Evolutionary conservation across 2,888 invertebrate genomes (phyloP), one percentile per base, ranked within the genome.

Genomic region (Thera britannica): DNA sequence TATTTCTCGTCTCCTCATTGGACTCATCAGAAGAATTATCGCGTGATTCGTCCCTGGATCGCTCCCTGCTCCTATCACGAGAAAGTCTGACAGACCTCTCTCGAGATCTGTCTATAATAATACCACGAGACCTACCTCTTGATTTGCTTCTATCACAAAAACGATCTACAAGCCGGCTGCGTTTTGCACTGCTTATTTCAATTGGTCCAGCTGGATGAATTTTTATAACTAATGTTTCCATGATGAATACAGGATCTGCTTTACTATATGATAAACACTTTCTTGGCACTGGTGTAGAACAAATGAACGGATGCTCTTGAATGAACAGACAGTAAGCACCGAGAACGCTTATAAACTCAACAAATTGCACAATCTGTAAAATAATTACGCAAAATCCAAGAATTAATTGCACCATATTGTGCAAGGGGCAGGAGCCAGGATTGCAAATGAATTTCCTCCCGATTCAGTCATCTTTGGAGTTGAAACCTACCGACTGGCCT

Each of bases 211-310:
- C 36, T n/a, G 62, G 54, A 41, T 59, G 56, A 54, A 69, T 61
- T 67, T 71, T 63, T 12, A 72, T 68, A 34, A 73, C 58, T 9
- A 73, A 44, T 36, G 59, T 57, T 48, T 67, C 65, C 71, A 71
- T 72, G 23, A 8, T 67, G 61, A 46, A 46, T 35, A 46, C 59
- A 44, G 34, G 3, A 52, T 3, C 52, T 5, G 6, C 7, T 46
- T 52, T 52, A 34, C 52, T 34, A 46, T 2, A 38, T 6, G 38
- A 23, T 38, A 2, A 38, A 38, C 1, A 38, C 38, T 38, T 6
- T 38, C 38, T 3, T 38, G 23, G 23, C 23, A 23, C 23, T 38
- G 6, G 38, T 38, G 6, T 3, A 9, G 44, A 12, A 51, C 1
- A 9, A 34, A 52, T 1, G 0, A 34, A 34, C 34, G 34, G 34